These are phyloP conservation scores for Gobio gobio DNA, from an alignment of 2,113 vertebrate genomes.

Conservation along the genomic window DNA sequence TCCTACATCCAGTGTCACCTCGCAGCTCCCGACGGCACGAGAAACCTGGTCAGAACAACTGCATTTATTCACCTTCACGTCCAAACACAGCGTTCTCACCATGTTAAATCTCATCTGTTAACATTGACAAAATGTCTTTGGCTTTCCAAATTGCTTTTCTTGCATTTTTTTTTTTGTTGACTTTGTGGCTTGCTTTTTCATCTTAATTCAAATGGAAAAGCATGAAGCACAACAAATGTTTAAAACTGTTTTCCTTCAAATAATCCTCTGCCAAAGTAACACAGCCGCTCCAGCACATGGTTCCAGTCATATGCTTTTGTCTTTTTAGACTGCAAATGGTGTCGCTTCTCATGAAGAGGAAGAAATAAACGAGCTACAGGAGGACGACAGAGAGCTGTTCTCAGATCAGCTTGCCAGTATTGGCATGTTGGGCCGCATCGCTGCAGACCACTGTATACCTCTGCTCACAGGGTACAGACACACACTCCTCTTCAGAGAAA, in stretches of 20 bases:
- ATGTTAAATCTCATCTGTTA: not conserved
- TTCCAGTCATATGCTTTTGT: not conserved
- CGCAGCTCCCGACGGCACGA: constrained; percentile 95
- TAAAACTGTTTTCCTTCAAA: not conserved
- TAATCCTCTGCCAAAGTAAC: not conserved
- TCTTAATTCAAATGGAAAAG: constrained; percentile 23
- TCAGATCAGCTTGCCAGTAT: constrained; percentile 96
- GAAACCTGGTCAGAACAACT: constrained; percentile 89
- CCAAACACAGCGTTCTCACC: not conserved
- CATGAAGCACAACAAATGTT: constrained; percentile 16
- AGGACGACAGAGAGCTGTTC: constrained; percentile 96
- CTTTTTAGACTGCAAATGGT: constrained; percentile 89
- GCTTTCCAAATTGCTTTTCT: not conserved
- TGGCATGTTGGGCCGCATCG: constrained; percentile 94
- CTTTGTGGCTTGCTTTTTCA: constrained; percentile 23
- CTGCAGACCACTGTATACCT: constrained; percentile 96
- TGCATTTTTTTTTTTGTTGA: not conserved
- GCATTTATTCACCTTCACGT: not conserved
- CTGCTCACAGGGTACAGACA: constrained; percentile 88
- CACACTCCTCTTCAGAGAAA: not conserved
- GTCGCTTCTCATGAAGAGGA: constrained; percentile 94
- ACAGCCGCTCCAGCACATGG: not conserved
- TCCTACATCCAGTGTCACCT: constrained; percentile 99
- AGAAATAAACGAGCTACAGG: constrained; percentile 97
- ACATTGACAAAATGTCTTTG: not conserved